A percentile compares a stretch with the other conserved stretches of the same genome.
Conservation (phyloP, 2,113 vertebrate species). For the Gambusia holbrooki region DNA sequence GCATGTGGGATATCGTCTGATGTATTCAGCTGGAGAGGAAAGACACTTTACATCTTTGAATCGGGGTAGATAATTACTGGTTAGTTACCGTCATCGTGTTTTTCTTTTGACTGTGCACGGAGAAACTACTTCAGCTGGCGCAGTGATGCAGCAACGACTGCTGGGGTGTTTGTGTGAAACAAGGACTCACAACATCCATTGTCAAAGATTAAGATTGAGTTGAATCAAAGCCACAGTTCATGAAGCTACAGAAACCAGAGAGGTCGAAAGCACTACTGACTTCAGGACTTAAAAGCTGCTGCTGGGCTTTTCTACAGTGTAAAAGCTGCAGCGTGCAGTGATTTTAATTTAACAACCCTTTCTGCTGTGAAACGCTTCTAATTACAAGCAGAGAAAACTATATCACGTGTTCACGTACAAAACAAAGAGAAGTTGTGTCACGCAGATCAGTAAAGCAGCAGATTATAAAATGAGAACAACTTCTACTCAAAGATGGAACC, state of each 20-base stretch:
- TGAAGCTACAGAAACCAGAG: background rate
- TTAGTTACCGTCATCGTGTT: background rate
- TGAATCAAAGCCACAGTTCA: background rate
- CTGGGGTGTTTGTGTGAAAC: conserved; percentile 9
- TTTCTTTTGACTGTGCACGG: background rate
- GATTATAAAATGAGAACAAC: background rate
- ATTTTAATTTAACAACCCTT: background rate
- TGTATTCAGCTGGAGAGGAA: background rate
- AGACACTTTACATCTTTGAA: background rate
- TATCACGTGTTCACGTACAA: background rate
- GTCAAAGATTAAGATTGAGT: conserved; percentile 22
- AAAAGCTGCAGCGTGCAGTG: too few relatives aligned
- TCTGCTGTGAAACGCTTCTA: background rate
- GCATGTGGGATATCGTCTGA: conserved; percentile 17
- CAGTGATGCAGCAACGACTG: conserved; percentile 41
- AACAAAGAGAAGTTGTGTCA: background rate
- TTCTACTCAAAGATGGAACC: too few relatives aligned
- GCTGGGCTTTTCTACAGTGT: background rate
- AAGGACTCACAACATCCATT: conserved; percentile 27
- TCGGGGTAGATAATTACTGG: background rate
- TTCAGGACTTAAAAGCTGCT: background rate
- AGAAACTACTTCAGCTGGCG: conserved; percentile 5
- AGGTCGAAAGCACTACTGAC: background rate
- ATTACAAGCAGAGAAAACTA: background rate
- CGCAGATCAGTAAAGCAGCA: background rate